Conservation (phyloP, 2,888 invertebrate genomes). For the Andrena flavipes region DNA sequence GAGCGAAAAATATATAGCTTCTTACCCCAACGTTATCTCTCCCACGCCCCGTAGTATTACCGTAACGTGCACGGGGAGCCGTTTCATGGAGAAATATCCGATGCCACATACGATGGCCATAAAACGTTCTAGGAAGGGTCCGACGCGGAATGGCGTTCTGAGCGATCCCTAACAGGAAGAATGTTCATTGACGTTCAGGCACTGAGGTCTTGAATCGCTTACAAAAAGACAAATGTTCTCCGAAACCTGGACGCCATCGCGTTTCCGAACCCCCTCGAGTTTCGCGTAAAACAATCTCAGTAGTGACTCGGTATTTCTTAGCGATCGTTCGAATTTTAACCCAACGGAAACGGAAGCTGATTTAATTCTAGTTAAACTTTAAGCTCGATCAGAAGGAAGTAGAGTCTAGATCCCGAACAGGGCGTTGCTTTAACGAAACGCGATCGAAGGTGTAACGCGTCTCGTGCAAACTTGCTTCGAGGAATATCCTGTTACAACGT, state of each 20-base stretch:
- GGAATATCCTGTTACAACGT: slow-evolving; percentile 55
- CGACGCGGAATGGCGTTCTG: slow-evolving; percentile 70
- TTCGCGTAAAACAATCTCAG: slow-evolving; percentile 21
- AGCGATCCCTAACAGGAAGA: slow-evolving; percentile 71
- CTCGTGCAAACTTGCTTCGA: slow-evolving; percentile 1
- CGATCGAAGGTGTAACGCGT: slow-evolving; percentile 10
- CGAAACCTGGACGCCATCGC: slow-evolving; percentile 56
- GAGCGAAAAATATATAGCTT: slow-evolving; percentile 33
- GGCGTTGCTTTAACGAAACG: slow-evolving; percentile 3
- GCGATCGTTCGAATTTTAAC: too few relatives aligned
- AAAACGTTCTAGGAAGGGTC: slow-evolving; percentile 77
- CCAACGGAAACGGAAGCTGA: too few relatives aligned
- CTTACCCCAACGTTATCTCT: slow-evolving; percentile 61
- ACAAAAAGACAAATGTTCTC: slow-evolving; percentile 65
- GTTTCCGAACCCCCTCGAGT: not conserved
- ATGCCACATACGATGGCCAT: slow-evolving; percentile 75
- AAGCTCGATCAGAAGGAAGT: too few relatives aligned
- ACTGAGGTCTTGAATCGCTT: slow-evolving; percentile 61
- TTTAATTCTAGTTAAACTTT: too few relatives aligned
- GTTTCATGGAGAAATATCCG: slow-evolving; percentile 76
- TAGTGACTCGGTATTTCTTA: too few relatives aligned
- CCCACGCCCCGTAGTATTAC: slow-evolving; percentile 61
- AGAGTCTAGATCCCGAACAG: not conserved
- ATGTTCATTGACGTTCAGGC: slow-evolving; percentile 74
- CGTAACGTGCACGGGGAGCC: slow-evolving; percentile 70